Conservation (phyloP, 1,140 invertebrate species). For the Coboldia fuscipes region DNA sequence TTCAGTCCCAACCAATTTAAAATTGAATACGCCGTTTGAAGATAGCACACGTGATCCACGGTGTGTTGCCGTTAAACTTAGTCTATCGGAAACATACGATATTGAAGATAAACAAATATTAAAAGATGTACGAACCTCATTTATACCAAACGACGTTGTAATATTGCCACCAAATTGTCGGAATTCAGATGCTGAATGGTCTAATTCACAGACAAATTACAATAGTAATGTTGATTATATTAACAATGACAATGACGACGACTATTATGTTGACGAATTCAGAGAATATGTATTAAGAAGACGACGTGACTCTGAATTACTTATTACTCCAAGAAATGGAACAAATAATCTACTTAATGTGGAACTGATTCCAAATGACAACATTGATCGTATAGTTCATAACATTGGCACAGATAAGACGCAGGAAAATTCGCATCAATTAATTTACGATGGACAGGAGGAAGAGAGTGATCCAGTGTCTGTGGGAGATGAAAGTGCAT, state of each 20-base stretch:
- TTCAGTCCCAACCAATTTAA: background rate
- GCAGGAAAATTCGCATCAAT: too few species aligned
- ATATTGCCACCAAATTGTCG: slow-evolving; percentile 11
- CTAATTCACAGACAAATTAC: too few species aligned
- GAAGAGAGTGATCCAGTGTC: background rate
- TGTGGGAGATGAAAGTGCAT: background rate
- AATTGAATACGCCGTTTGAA: background rate
- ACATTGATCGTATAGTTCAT: too few species aligned
- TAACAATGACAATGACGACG: background rate
- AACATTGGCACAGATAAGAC: too few species aligned
- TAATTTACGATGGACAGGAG: background rate
- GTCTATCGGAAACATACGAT: slow-evolving; percentile 11
- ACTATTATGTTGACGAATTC: background rate
- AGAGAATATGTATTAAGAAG: background rate
- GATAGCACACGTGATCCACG: slow-evolving; percentile 6
- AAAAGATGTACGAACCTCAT: slow-evolving; percentile 19
- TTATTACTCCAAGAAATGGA: background rate
- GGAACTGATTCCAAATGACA: too few species aligned
- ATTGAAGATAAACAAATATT: slow-evolving; percentile 16
- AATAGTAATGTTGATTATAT: background rate
- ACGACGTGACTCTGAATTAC: too few species aligned
- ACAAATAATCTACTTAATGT: too few species aligned
- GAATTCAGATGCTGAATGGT: background rate
- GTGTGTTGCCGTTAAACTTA: slow-evolving; percentile 13
- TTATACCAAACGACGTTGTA: slow-evolving; percentile 11